A percentile compares a stretch with the other conserved stretches of the same genome.
These are phyloP conservation scores for Tetragnatha versicolor DNA, from an alignment of 1,140 invertebrate genomes.

Conservation along the genomic window DNA sequence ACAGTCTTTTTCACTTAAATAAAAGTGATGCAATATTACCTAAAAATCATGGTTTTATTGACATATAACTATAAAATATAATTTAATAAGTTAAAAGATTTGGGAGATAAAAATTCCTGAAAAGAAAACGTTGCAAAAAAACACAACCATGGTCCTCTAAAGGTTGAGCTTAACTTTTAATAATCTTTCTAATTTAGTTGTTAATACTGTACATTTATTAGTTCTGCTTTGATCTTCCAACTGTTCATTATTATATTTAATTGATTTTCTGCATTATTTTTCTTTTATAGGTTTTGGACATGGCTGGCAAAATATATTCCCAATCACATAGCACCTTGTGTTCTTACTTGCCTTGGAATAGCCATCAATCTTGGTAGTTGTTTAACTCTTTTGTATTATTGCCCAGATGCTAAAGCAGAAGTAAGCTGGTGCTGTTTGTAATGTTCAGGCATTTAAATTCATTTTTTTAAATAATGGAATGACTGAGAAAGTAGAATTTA, in stretches of 20 bases:
- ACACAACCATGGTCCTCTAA: background rate
- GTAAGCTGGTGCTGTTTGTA: no score
- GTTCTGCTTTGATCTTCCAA: background rate
- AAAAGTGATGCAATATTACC: no score
- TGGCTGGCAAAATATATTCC: constrained; percentile 56
- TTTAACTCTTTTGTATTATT: constrained; percentile 54
- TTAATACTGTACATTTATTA: background rate
- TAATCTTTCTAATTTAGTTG: background rate
- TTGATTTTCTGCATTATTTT: background rate
- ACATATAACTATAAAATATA: no score
- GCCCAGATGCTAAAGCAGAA: constrained; percentile 55
- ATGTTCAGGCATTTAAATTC: no score
- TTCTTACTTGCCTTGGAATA: constrained; percentile 57
- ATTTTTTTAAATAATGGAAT: no score
- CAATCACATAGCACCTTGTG: constrained; percentile 55
- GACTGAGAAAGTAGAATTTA: no score
- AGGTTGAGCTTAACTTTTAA: background rate
- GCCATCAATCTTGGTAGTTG: constrained; percentile 57
- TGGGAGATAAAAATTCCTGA: background rate
- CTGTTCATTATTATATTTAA: background rate
- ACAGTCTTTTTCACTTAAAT: no score
- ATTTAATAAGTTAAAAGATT: no score
- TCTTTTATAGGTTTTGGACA: constrained; percentile 57
- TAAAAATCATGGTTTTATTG: no score
- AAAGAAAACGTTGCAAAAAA: background rate